These are phyloP conservation scores for Macrophya annulata DNA, from an alignment of 2,888 invertebrate genomes.

Conservation along the genomic window DNA sequence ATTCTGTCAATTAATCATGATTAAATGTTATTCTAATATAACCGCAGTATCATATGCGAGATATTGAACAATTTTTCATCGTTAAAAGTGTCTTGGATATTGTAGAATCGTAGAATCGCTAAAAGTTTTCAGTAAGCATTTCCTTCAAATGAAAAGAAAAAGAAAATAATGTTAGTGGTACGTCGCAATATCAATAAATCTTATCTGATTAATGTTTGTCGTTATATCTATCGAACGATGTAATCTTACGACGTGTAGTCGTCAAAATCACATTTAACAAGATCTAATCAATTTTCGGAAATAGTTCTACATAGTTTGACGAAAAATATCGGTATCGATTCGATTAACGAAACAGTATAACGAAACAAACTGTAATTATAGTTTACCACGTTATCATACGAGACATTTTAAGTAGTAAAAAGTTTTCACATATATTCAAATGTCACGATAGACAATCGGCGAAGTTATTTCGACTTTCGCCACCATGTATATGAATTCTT, in stretches of 20 bases:
- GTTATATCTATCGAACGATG: background rate
- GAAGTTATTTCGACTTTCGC: background rate
- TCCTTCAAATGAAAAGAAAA: background rate
- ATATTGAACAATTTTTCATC: background rate
- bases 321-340: background rate
- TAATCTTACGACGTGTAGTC: background rate
- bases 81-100: background rate
- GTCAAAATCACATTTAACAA: constrained; percentile 10
- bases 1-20: background rate
- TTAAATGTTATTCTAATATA: background rate
- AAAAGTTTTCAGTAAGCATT: background rate
- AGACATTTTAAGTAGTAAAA: background rate
- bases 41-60: background rate
- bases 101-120: background rate
- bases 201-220: background rate
- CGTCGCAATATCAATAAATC: background rate
- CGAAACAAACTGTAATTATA: no score
- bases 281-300: background rate
- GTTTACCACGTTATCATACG: no score
- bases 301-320: background rate
- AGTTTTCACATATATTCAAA: background rate
- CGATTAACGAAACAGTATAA: background rate
- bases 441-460: background rate
- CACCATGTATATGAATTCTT: background rate
- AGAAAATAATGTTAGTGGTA: background rate